Evolutionary conservation across 2,888 invertebrate species (phyloP).

Genomic region (Orchesella flavescens): DNA sequence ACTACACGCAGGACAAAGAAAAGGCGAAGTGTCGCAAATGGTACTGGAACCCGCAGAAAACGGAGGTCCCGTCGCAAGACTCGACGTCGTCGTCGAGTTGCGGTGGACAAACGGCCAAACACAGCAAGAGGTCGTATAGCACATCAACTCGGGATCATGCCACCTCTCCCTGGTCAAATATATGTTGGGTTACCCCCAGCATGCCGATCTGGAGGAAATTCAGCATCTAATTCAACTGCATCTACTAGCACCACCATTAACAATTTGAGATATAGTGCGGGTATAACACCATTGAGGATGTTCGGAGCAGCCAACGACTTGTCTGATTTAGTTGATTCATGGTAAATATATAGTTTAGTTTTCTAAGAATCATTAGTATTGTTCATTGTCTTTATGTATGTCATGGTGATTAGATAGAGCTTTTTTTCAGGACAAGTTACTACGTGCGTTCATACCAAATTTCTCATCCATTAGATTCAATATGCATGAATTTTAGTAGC

Average conservation of each 20-base stretch:
- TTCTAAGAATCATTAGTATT: no score
- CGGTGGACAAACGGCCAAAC: slow-evolving; percentile 63
- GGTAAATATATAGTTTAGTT: background rate
- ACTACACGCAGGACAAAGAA: slow-evolving; percentile 72
- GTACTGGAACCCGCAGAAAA: slow-evolving; percentile 74
- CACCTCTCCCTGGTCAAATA: slow-evolving; percentile 73
- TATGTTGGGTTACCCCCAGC: slow-evolving; percentile 70
- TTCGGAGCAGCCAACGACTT: slow-evolving; percentile 82
- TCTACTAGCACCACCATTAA: slow-evolving; percentile 57
- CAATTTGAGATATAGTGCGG: slow-evolving; percentile 69
- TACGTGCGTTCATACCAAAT: no score
- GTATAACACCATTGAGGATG: slow-evolving; percentile 79
- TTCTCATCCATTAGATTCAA: no score
- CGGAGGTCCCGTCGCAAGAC: slow-evolving; percentile 66
- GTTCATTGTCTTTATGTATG: no score
- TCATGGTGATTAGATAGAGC: no score
- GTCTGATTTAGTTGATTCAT: slow-evolving; percentile 77
- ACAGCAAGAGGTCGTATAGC: slow-evolving; percentile 77
- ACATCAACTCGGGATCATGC: slow-evolving; percentile 76
- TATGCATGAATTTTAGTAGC: no score
- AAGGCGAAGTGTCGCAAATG: slow-evolving; percentile 74
- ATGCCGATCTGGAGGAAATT: slow-evolving; percentile 45
- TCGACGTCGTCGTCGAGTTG: slow-evolving; percentile 63
- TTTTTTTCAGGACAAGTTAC: no score
- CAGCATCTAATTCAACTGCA: slow-evolving; percentile 41